Percentiles rank a stretch among this genome's conserved stretches.
Evolutionary conservation across 2,113 vertebrate genomes (phyloP).

Genomic region (Ranitomeya imitator): DNA sequence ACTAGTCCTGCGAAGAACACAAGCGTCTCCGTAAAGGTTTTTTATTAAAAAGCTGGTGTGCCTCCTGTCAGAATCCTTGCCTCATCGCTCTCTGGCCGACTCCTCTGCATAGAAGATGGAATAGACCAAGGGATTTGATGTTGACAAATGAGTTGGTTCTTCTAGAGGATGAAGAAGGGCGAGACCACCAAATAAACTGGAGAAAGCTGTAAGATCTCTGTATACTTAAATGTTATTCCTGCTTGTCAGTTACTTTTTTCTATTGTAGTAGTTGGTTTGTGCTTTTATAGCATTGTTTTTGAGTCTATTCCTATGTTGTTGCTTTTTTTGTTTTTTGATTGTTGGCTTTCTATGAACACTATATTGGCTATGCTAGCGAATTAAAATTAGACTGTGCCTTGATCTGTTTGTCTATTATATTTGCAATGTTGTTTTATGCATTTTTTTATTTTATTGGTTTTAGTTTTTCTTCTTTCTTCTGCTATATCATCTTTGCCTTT

Average conservation of each 20-base stretch:
- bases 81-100: background rate
- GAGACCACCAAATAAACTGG: background rate
- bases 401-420: too few species aligned
- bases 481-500: too few species aligned
- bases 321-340: too few species aligned
- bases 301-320: background rate
- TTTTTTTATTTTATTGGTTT: too few species aligned
- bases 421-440: too few species aligned
- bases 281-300: background rate
- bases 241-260: conserved; percentile 21
- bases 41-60: background rate
- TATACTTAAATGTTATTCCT: conserved; percentile 4
- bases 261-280: background rate
- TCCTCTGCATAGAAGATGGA: background rate
- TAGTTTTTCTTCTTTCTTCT: too few species aligned
- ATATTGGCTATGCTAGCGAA: too few species aligned
- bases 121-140: background rate
- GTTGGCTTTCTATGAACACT: too few species aligned
- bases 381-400: too few species aligned
- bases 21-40: background rate
- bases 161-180: conserved; percentile 18
- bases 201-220: background rate
- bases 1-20: background rate
- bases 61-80: background rate
- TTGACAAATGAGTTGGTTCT: background rate